Conservation (phyloP, 2,113 vertebrate genomes). For the Nansenia antarctica region DNA sequence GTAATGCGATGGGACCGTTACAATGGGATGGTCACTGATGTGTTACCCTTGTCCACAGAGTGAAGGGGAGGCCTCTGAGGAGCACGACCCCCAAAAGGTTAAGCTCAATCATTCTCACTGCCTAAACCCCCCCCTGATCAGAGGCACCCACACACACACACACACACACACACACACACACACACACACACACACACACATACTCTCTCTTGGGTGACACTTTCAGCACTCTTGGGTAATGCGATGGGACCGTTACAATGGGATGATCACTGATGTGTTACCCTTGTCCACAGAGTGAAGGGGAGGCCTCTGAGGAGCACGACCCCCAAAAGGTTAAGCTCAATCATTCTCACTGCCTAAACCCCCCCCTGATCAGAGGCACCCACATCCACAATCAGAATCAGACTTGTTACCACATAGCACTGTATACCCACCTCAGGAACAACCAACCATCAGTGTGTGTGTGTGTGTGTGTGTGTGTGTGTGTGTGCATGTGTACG, state of each 20-base stretch:
- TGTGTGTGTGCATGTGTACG: not conserved
- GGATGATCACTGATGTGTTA: constrained; percentile 20
- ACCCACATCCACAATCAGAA: not conserved
- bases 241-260: not conserved
- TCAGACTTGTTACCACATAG: not conserved
- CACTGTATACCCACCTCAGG: not conserved
- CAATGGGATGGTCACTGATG: too few species aligned
- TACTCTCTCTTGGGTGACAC: too few species aligned
- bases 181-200: too few species aligned
- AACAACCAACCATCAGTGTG: not conserved
- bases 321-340: constrained; percentile 50
- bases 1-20: too few species aligned
- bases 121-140: too few species aligned
- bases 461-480: not conserved
- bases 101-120: too few species aligned
- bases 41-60: too few species aligned
- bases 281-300: constrained; percentile 55
- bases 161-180: too few species aligned
- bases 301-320: constrained; percentile 34
- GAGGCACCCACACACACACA: too few species aligned
- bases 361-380: not conserved
- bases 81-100: too few species aligned
- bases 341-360: not conserved
- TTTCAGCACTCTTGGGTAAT: too few species aligned
- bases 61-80: too few species aligned